Evolutionary conservation across 2,113 vertebrate genomes (phyloP).

Genomic region (Cepphus grylle): DNA sequence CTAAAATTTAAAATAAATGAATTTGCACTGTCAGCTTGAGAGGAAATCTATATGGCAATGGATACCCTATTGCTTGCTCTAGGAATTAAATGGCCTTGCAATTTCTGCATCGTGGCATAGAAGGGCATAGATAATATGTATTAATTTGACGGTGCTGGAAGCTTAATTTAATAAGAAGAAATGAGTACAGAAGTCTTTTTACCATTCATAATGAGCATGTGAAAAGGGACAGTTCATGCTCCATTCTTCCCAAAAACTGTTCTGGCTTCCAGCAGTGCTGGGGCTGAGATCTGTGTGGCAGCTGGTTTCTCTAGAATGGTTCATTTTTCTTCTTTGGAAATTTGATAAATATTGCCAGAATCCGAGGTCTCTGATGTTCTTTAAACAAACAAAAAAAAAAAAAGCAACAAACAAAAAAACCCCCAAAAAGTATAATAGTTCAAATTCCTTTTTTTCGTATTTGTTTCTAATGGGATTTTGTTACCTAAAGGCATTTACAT

Average conservation of each 20-base stretch:
- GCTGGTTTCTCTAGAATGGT: not conserved
- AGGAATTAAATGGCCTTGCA: not conserved
- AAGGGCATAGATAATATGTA: not conserved
- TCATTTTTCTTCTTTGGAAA: not conserved
- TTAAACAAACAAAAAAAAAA: not conserved
- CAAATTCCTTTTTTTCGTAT: not conserved
- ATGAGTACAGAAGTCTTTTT: not conserved
- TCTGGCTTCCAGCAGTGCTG: not conserved
- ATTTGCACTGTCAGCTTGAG: not conserved
- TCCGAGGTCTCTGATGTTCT: not conserved
- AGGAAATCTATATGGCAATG: not conserved
- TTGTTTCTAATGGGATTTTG: not conserved
- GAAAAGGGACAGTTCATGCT: not conserved
- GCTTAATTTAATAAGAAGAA: slow-evolving; percentile 8
- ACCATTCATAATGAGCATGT: not conserved
- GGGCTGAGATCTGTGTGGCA: not conserved
- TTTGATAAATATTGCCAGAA: not conserved
- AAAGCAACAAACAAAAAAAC: not conserved
- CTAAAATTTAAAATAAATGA: not conserved
- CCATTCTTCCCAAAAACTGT: not conserved
- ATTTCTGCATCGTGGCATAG: not conserved
- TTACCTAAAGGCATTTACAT: not conserved
- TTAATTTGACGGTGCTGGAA: not conserved
- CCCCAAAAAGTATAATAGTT: not conserved
- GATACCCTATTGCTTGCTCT: not conserved